Base-by-base conservation (phyloP, 2,888 invertebrate species). In the Cistogaster globosa region DNA sequence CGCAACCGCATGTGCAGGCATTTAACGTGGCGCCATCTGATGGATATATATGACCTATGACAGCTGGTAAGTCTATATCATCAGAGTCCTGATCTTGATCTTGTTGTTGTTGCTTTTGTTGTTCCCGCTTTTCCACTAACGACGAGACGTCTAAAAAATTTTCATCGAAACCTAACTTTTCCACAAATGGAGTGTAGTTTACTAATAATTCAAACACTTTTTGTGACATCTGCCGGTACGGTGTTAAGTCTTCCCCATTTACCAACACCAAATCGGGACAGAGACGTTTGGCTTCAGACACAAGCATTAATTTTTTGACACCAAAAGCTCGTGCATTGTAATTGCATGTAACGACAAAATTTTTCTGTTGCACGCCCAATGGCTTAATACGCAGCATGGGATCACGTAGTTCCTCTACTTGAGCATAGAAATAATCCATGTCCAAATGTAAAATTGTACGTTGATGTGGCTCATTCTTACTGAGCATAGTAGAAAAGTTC, bases 381-480 rank as follows among this genome's bases (percentile, higher is more conserved):
- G 97, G 96, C 88, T 95, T 94, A 74, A 93, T 93, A 86, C 94
- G 93, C 74, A 96, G 92, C 88, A 94, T 93, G 4, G 96, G 96
- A 91, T 96, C 94, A 87, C 94, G 94, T 79, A 96, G 91, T 94
- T 96, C 96, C 93, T 97, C 97, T 87, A 97, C 96, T 94, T 97
- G 97, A 83, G 97, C 97, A 93, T 97, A 97, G 93, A 96, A 97
- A 91, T 96, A 97, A 92, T 97, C 97, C 90, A 97, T 94, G 91
- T 97, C 97, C 88, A 97, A 93, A 91, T 97, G 97, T 89, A 97
- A 94, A 88, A 97, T 96, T 85, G 95, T 95, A 89, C 94, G 94
- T 74, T 94, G 93, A 92, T 97, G 97, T 86, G 90, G 90, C 60
- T 92, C 92, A 86, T 88, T 91, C 72, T 89, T 91, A 77, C 86